Conservation (phyloP, 2,113 vertebrate species). For the Fukomys damarensis region DNA sequence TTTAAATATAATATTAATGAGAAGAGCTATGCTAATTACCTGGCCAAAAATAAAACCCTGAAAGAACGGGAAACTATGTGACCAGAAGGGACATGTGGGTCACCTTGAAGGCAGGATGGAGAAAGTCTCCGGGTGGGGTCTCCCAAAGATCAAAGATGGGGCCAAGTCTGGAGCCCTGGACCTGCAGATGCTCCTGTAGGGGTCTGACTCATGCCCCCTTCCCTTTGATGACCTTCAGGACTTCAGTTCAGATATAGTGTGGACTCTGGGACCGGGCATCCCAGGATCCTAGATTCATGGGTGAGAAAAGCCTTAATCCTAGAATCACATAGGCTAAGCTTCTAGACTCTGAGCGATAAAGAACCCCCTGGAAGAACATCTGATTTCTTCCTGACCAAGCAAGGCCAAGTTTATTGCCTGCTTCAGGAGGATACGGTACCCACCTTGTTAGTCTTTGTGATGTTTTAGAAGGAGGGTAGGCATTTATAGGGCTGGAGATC, state of each 20-base stretch:
- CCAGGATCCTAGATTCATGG: not conserved
- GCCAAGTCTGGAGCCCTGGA: not conserved
- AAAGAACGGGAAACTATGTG: conserved; percentile 60
- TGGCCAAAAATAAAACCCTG: conserved; percentile 83
- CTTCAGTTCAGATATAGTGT: not conserved
- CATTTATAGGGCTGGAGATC: no score
- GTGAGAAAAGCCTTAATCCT: not conserved
- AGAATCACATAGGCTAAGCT: not conserved
- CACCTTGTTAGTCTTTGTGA: not conserved
- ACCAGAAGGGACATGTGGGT: conserved; percentile 11
- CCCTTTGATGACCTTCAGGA: not conserved
- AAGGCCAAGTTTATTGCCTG: not conserved
- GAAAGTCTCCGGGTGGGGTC: not conserved
- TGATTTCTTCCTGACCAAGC: not conserved
- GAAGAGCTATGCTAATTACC: conserved; percentile 85
- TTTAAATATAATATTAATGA: conserved; percentile 86
- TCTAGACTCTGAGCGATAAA: not conserved
- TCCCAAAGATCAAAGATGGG: not conserved
- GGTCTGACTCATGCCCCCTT: not conserved
- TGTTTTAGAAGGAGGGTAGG: not conserved
- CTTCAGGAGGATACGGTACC: not conserved
- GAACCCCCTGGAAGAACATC: not conserved
- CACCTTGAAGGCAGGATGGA: conserved; percentile 60
- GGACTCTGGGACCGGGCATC: not conserved
- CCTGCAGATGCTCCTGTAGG: not conserved